Evolutionary conservation across 2,888 invertebrate genomes (phyloP), one percentile per base, ranked within the genome.

Genomic region (Limnephilus auricula): DNA sequence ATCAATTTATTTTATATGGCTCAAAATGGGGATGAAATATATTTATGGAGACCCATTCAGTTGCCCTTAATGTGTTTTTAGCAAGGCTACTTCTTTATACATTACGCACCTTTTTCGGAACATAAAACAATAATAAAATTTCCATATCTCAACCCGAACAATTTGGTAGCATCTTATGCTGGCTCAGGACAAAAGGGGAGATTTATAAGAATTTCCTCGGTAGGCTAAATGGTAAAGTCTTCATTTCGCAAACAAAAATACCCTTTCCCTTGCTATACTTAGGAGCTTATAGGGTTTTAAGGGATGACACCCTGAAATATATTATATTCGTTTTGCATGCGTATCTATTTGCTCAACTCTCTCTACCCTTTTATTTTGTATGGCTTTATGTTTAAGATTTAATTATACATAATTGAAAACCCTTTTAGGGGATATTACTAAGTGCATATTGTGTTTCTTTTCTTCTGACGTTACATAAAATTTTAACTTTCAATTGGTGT

Each of bases 161-260:
- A 85, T 85, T 85, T 85, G 45, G 37, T 40, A 40, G 85, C 37
- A 40, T n/a, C 85, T 84, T 84, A 40, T 0, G 25, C 37, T 65
- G 87, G 50, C 87, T 87, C 87, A 87, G 65, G 30, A 32, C 32
- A 87, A 34, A 87, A 87, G 50, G 87, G 87, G 31, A 65, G 87
- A 50, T 87, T 87, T 87, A 87, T 87, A 87, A 87, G 87, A 65
- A 18, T 87, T 87, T 87, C 31, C 32, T 31, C 25, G 65, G 65
- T 34, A 78, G 87, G 50, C 87, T 87, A 45, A 87, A 87, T 65
- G 65, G 78, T 87, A 65, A 87, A 87, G 87, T 65, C 87, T 87
- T 87, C 87, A 87, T 87, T 87, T 87, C n/a, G 31, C 65, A 87
- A 87, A 87, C 87, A 87, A 87, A 87, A 87, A 87, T 87, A 87